Conservation (phyloP, 2,797 vertebrate species). For the Onychomys arenicola region DNA sequence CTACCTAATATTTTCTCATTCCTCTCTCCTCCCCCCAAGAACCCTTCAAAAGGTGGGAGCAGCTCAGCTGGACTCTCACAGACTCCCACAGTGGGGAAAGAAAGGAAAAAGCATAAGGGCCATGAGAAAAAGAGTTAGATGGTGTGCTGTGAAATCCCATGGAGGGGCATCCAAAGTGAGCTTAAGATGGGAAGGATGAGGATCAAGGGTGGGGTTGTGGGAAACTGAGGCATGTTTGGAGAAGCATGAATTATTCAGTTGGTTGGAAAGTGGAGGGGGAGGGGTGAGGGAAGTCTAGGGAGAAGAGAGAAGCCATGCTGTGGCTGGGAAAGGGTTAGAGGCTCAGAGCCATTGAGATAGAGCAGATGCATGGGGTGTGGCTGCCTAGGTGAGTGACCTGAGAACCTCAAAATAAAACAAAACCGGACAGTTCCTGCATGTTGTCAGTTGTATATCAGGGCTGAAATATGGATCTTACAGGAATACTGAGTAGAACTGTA, state of each 20-base stretch:
- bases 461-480: background rate
- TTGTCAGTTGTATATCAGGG: background rate
- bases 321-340: background rate
- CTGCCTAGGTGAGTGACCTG: background rate
- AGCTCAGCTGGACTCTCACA: too few relatives aligned
- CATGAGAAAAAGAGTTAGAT: background rate
- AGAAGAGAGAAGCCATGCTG: background rate
- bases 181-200: background rate
- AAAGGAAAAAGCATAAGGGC: background rate
- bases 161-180: background rate
- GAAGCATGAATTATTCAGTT: background rate
- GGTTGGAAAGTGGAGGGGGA: background rate
- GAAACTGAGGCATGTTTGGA: background rate
- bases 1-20: too few relatives aligned
- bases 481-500: background rate
- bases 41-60: too few relatives aligned
- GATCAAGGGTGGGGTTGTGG: background rate
- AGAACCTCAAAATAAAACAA: background rate
- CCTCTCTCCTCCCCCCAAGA: too few relatives aligned
- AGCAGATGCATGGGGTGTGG: fast-evolving
- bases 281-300: background rate
- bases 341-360: background rate
- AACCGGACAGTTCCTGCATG: background rate
- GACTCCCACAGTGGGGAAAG: background rate
- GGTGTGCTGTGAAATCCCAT: too few relatives aligned